Percentiles rank a stretch among this genome's conserved stretches.
Conservation (phyloP, 2,888 invertebrate species). For the Drosophila emarginata region DNA sequence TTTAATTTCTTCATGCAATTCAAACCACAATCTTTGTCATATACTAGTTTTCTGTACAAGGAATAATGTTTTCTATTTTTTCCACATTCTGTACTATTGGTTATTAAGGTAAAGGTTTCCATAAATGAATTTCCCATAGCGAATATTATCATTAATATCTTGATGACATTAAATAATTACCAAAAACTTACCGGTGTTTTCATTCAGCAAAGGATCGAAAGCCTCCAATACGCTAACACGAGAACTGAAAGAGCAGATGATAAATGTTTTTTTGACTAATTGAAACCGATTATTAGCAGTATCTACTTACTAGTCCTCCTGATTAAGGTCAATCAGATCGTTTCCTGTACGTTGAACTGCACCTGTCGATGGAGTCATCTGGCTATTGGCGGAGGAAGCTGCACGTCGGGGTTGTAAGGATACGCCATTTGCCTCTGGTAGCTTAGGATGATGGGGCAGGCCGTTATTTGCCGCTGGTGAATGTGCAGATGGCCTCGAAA, state of each 20-base stretch:
- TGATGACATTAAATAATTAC: background rate
- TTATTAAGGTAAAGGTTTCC: background rate
- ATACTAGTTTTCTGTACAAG: background rate
- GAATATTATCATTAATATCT: background rate
- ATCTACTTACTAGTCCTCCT: slow-evolving; percentile 80
- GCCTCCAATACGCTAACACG: slow-evolving; percentile 88
- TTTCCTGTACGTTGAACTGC: slow-evolving; percentile 58
- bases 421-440: slow-evolving; percentile 27
- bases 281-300: background rate
- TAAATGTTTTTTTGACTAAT: slow-evolving; percentile 4
- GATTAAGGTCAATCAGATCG: slow-evolving; percentile 81
- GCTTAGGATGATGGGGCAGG: slow-evolving; percentile 8
- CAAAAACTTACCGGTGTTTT: slow-evolving; percentile 82
- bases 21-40: background rate
- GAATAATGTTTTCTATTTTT: background rate
- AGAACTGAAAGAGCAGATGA: slow-evolving; percentile 65
- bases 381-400: background rate
- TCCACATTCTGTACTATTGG: background rate
- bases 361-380: slow-evolving; percentile 22
- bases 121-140: background rate
- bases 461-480: slow-evolving; percentile 17
- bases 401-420: slow-evolving; percentile 23
- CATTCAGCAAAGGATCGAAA: slow-evolving; percentile 91
- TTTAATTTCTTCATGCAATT: too few species aligned
- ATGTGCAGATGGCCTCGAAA: slow-evolving; percentile 42